Evolutionary conservation across 2,888 invertebrate species (phyloP).

Genomic region (Mystacides longicornis): DNA sequence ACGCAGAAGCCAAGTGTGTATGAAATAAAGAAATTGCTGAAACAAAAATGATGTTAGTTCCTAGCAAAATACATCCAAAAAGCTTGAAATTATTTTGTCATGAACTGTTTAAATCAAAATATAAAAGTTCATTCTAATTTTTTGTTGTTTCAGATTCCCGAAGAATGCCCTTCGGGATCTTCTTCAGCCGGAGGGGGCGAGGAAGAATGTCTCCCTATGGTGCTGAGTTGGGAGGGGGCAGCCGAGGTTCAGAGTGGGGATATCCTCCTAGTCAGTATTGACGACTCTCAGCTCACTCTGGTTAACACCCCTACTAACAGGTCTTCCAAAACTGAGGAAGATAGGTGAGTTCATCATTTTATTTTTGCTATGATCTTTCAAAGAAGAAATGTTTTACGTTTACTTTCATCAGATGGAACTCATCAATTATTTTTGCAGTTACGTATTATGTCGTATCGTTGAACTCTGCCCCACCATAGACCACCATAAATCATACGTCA

Average conservation of each 20-base stretch:
- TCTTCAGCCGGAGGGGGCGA: conserved; percentile 30
- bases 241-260: conserved; percentile 66
- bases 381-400: too few species aligned
- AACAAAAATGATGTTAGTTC: too few species aligned
- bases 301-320: conserved; percentile 34
- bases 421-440: too few species aligned
- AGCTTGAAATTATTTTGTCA: too few species aligned
- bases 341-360: conserved; percentile 34
- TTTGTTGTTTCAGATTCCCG: conserved; percentile 34
- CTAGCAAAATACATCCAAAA: too few species aligned
- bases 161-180: conserved; percentile 28
- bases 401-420: too few species aligned
- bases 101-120: background rate
- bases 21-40: too few species aligned
- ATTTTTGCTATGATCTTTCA: too few species aligned
- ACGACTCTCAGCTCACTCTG: conserved; percentile 50
- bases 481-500: too few species aligned
- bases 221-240: conserved; percentile 58
- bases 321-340: conserved; percentile 30
- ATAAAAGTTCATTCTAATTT: background rate
- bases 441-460: too few species aligned
- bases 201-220: conserved; percentile 50
- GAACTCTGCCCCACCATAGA: too few species aligned
- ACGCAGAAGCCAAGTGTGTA: too few species aligned
- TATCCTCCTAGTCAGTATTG: conserved; percentile 62